Percentiles rank a stretch among this genome's conserved stretches.
Conservation (phyloP, 2,113 vertebrate genomes). For the Copsychus sechellarum region DNA sequence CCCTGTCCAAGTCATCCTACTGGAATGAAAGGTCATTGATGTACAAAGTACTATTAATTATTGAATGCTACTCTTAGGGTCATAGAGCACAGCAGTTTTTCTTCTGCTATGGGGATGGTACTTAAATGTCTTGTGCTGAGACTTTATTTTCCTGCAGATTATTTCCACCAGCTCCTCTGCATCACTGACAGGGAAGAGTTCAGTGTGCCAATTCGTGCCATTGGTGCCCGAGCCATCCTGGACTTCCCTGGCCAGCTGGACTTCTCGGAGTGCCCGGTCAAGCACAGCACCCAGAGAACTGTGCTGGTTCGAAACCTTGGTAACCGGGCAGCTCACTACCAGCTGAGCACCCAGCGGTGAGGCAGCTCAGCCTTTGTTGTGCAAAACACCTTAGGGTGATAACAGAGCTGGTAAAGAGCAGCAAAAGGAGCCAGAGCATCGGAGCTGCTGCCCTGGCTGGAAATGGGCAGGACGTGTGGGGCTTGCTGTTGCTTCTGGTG, state of each 20-base stretch:
- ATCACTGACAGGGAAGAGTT: slow-evolving; percentile 84
- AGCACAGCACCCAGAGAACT: slow-evolving; percentile 77
- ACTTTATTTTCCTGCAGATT: slow-evolving; percentile 74
- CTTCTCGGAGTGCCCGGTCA: slow-evolving; percentile 80
- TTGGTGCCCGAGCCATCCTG: slow-evolving; percentile 80
- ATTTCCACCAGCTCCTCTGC: slow-evolving; percentile 79
- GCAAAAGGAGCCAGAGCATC: not conserved
- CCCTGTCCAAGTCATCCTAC: not conserved
- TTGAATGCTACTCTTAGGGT: not conserved
- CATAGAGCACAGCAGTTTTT: not conserved
- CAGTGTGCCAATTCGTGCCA: slow-evolving; percentile 76
- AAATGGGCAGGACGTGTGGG: no score
- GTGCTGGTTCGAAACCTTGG: slow-evolving; percentile 81
- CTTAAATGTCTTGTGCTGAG: not conserved
- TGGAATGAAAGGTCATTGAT: not conserved
- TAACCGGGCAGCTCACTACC: slow-evolving; percentile 71
- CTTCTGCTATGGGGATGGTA: not conserved
- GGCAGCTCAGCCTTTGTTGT: not conserved
- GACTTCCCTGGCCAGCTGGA: slow-evolving; percentile 83
- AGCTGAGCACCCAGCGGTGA: slow-evolving; percentile 77
- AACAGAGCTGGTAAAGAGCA: not conserved
- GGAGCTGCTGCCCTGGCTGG: no score
- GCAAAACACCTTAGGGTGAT: not conserved
- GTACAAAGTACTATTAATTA: not conserved
- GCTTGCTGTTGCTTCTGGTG: not conserved